Percentiles rank a stretch among this genome's conserved stretches.
Conservation (phyloP, 2,113 vertebrate species). For the Gallinago jamesoni region DNA sequence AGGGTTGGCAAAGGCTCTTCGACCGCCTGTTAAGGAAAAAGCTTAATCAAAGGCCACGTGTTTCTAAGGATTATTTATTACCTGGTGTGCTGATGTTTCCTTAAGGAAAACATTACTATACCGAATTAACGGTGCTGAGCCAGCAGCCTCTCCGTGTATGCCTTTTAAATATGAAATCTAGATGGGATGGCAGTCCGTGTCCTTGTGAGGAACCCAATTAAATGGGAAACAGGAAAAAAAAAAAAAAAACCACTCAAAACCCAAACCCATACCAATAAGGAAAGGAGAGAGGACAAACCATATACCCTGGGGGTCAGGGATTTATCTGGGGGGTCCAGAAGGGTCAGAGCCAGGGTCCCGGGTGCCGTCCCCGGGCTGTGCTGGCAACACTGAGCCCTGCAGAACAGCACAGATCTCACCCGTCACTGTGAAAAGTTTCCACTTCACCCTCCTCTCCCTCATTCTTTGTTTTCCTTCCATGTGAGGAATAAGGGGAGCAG, state of each 20-base stretch:
- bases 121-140: neutral
- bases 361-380: neutral
- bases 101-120: neutral
- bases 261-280: neutral
- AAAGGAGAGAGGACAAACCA: neutral
- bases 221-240: neutral
- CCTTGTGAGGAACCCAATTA: neutral
- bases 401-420: neutral
- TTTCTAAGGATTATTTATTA: neutral
- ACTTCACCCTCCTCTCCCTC: accelerated
- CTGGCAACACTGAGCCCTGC: neutral
- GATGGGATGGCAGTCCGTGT: neutral
- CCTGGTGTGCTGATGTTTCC: neutral
- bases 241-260: neutral
- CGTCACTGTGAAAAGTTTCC: neutral
- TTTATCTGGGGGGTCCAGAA: neutral
- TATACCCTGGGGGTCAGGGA: neutral
- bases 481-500: neutral
- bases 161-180: neutral
- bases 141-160: neutral
- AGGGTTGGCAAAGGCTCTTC: neutral
- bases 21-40: neutral
- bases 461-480: no score
- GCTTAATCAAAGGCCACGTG: neutral
- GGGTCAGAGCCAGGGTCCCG: neutral